These are phyloP conservation scores for Virgularia gustaviana DNA, from an alignment of 92 coral and sea anemone species.

Conservation along the genomic window DNA sequence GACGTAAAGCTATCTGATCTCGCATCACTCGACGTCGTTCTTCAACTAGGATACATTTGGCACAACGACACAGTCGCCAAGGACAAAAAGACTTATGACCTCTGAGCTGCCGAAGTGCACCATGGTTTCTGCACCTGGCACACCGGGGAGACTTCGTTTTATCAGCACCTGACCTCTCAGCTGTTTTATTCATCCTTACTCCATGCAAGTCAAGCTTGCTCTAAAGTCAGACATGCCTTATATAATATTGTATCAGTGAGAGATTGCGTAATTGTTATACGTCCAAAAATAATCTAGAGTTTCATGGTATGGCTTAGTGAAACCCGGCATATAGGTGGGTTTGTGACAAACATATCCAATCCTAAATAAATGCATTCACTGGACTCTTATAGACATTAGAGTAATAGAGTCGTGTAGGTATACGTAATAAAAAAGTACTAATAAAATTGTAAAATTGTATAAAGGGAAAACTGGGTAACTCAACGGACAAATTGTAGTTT, in stretches of 20 bases:
- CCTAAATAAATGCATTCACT: no score
- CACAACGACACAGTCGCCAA: constrained; percentile 61
- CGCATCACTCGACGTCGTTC: constrained; percentile 65
- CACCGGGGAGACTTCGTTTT: constrained; percentile 55
- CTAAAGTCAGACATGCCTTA: not conserved
- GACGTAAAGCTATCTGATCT: constrained; percentile 62
- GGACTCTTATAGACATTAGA: no score
- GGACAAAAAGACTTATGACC: constrained; percentile 61
- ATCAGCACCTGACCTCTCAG: constrained; percentile 1
- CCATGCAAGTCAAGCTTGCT: not conserved
- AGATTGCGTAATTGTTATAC: no score
- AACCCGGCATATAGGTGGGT: no score
- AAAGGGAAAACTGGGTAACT: no score
- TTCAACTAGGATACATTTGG: constrained; percentile 52
- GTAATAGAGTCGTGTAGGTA: no score
- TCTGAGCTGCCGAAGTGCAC: constrained; percentile 47
- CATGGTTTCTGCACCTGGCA: constrained; percentile 64
- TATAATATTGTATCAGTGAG: not conserved
- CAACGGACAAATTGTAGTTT: no score
- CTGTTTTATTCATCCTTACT: not conserved
- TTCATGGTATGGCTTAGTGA: no score
- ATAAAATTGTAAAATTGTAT: no score
- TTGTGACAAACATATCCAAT: no score
- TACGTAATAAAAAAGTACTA: no score
- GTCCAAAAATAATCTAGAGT: no score